phyloP scores from a whole-genome alignment of 2,797 vertebrate genomes.

The Sternotherus odoratus region DNA sequence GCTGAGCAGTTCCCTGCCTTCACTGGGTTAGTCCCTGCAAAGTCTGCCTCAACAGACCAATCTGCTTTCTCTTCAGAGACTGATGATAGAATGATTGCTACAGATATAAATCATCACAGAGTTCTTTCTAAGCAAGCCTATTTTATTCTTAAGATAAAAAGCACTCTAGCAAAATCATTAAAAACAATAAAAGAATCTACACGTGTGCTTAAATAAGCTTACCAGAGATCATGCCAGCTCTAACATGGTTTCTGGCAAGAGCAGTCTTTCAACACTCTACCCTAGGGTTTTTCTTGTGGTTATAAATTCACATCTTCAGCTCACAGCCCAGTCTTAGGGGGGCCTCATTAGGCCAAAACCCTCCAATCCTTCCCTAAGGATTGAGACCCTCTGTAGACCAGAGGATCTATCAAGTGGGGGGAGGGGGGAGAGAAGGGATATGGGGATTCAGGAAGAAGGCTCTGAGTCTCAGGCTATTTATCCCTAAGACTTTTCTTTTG shows the following conservation, averaged over 20 bases:
- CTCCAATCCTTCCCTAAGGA: too few species aligned
- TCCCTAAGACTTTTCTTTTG: neutral
- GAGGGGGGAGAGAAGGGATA: too few species aligned
- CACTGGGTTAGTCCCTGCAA: neutral
- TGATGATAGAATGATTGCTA: neutral
- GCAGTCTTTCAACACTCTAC: neutral
- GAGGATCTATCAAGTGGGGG: neutral
- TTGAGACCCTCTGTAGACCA: neutral
- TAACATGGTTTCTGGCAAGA: neutral
- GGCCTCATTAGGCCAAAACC: too few species aligned
- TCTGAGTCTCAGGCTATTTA: neutral
- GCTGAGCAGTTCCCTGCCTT: neutral
- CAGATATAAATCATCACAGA: neutral
- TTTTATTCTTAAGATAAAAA: neutral
- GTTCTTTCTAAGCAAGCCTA: neutral
- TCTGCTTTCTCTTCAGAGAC: neutral
- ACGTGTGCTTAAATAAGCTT: neutral
- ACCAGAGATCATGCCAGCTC: neutral
- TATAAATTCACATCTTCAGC: neutral
- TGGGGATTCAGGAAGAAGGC: neutral
- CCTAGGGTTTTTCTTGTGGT: neutral
- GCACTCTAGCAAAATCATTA: neutral
- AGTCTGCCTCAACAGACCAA: neutral
- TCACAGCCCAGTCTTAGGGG: neutral
- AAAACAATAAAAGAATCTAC: neutral